Conservation (phyloP, 2,888 invertebrate species). For the Rhagonycha fulva region DNA sequence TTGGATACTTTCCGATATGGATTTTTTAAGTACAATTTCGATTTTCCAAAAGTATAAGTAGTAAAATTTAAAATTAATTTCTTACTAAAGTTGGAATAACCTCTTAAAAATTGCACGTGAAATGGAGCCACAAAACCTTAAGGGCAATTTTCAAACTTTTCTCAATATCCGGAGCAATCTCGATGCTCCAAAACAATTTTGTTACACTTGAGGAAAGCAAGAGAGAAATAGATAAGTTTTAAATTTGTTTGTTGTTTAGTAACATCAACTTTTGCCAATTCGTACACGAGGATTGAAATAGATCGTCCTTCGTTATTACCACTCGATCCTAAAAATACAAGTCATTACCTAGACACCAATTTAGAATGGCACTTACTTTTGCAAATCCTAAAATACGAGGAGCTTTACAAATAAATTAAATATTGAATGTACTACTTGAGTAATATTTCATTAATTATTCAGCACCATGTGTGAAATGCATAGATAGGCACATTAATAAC, state of each 20-base stretch:
- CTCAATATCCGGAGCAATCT: constrained; percentile 11
- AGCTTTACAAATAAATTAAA: not conserved
- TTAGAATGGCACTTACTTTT: not conserved
- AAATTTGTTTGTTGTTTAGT: constrained; percentile 8
- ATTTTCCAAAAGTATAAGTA: not conserved
- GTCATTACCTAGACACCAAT: not conserved
- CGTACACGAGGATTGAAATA: not conserved
- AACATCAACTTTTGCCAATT: constrained; percentile 4
- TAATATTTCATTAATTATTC: not conserved
- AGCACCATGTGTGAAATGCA: not conserved
- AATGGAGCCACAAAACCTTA: constrained; percentile 1
- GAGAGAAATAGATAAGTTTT: constrained; percentile 8
- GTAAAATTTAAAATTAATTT: constrained; percentile 6
- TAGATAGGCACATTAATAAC: not conserved
- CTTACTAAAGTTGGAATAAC: constrained; percentile 6
- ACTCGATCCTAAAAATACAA: not conserved
- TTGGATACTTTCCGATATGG: not conserved
- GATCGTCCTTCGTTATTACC: not conserved
- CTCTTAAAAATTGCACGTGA: constrained; percentile 7
- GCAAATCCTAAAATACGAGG: not conserved
- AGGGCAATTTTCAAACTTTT: constrained; percentile 10
- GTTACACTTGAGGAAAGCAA: constrained; percentile 2
- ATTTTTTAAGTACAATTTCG: not conserved
- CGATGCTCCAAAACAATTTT: constrained; percentile 6
- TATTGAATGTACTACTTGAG: not conserved